Evolutionary conservation across 64 coral and sea anemone species (phyloP).

Genomic region (Montipora efflorescens): DNA sequence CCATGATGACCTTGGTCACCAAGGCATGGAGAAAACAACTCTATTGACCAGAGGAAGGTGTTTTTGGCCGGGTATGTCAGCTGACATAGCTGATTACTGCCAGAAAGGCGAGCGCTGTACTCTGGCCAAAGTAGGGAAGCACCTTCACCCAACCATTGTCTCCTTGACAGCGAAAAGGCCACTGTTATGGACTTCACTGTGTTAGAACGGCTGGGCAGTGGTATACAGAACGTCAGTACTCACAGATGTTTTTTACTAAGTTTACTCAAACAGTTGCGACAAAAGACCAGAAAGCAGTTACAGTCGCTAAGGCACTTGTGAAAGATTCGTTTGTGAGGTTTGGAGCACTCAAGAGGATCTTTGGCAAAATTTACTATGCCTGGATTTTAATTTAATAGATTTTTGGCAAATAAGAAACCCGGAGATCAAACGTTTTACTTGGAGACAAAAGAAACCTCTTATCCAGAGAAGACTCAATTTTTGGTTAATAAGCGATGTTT

Average conservation of each 20-base stretch:
- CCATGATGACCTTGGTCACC: conserved; percentile 57
- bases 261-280: too few relatives aligned
- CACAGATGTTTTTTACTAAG: background rate
- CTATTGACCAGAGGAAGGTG: background rate
- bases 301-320: background rate
- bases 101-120: conserved; percentile 51
- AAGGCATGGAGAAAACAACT: conserved; percentile 51
- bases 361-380: too few relatives aligned
- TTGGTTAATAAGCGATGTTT: too few relatives aligned
- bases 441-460: too few relatives aligned
- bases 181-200: conserved; percentile 71
- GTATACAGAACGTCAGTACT: background rate
- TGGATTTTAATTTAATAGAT: too few relatives aligned
- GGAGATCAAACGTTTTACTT: too few relatives aligned
- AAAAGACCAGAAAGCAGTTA: too few relatives aligned
- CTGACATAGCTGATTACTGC: conserved; percentile 65
- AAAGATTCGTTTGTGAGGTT: too few relatives aligned
- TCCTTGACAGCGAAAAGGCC: conserved; percentile 60
- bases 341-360: too few relatives aligned
- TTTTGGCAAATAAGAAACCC: too few relatives aligned
- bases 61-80: conserved; percentile 64
- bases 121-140: conserved; percentile 59
- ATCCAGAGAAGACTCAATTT: too few relatives aligned
- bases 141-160: conserved; percentile 39
- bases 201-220: conserved; percentile 30